A percentile compares a stretch with the other conserved stretches of the same genome.
Conservation (phyloP, 2,888 invertebrate species). For the Acleris emargana region DNA sequence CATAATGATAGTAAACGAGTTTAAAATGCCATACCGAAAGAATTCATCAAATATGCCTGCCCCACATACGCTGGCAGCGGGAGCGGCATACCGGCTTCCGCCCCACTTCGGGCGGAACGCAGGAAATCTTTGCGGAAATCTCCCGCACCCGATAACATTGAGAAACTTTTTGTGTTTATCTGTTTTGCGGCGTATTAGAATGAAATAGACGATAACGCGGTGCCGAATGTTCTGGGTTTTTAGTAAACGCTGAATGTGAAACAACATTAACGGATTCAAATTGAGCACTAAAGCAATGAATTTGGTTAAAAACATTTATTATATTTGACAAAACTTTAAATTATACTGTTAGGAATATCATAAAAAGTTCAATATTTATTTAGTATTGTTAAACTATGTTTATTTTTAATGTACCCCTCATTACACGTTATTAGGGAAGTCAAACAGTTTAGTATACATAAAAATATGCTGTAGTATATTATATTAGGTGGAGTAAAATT, state of each 20-base stretch:
- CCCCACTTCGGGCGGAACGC: slow-evolving; percentile 50
- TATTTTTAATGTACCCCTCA: too few species aligned
- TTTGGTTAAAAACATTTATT: too few species aligned
- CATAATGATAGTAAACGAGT: not conserved
- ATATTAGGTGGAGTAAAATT: too few species aligned
- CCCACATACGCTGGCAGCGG: slow-evolving; percentile 13
- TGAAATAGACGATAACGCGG: slow-evolving; percentile 33
- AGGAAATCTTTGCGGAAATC: slow-evolving; percentile 65
- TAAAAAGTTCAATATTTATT: too few species aligned
- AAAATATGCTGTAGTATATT: too few species aligned
- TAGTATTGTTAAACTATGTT: too few species aligned
- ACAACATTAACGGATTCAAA: not conserved
- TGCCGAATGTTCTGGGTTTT: slow-evolving; percentile 10
- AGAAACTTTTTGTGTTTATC: slow-evolving; percentile 50
- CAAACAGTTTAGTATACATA: too few species aligned
- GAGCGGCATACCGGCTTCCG: slow-evolving; percentile 48
- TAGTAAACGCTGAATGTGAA: not conserved
- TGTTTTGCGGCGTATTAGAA: slow-evolving; percentile 44
- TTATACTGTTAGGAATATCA: too few species aligned
- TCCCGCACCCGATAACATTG: slow-evolving; percentile 52
- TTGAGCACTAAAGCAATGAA: too few species aligned
- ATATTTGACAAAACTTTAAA: too few species aligned
- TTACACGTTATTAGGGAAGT: too few species aligned
- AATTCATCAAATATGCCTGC: slow-evolving; percentile 6
- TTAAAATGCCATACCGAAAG: not conserved